A percentile compares a stretch with the other conserved stretches of the same genome.
phyloP scores from a whole-genome alignment of 2,888 invertebrate species.

The Callyntrura sp. region DNA sequence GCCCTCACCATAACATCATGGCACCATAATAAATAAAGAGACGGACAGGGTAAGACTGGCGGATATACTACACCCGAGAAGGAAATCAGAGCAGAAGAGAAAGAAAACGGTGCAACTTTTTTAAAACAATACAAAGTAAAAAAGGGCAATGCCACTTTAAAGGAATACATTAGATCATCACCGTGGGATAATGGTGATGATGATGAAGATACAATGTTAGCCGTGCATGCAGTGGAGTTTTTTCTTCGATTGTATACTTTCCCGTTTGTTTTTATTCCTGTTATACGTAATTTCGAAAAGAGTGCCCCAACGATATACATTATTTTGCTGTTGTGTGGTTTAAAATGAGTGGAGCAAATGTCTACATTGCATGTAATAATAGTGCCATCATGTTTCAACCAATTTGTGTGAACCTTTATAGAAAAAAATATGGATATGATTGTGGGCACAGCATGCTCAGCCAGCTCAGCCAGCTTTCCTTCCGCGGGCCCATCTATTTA shows the following conservation, averaged over 20 bases:
- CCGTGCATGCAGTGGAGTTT: background rate
- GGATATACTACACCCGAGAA: conserved; percentile 22
- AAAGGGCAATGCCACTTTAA: conserved; percentile 69
- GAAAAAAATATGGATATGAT: conserved; percentile 60
- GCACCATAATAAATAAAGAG: conserved; percentile 43
- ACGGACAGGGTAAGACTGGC: conserved; percentile 22
- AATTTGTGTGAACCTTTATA: conserved; percentile 63
- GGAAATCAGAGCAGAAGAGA: conserved; percentile 23
- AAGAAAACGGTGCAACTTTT: conserved; percentile 54
- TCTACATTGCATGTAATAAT: too few species aligned
- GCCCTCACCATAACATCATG: conserved; percentile 8
- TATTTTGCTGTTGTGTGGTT: background rate
- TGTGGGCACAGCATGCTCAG: conserved; percentile 75
- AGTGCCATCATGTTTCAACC: conserved; percentile 64
- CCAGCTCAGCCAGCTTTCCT: conserved; percentile 79
- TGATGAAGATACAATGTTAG: background rate
- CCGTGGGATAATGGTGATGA: conserved; percentile 25
- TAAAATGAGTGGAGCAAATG: too few species aligned
- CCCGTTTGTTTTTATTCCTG: background rate
- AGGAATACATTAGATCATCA: background rate
- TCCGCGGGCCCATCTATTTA: conserved; percentile 78
- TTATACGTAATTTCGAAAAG: background rate
- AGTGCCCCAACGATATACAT: too few species aligned
- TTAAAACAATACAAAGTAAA: conserved; percentile 68
- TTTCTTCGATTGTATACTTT: conserved; percentile 1